A percentile compares a stretch with the other conserved stretches of the same genome.
These are phyloP conservation scores for Condylostylus longicornis DNA, from an alignment of 1,140 invertebrate species.

Conservation along the genomic window DNA sequence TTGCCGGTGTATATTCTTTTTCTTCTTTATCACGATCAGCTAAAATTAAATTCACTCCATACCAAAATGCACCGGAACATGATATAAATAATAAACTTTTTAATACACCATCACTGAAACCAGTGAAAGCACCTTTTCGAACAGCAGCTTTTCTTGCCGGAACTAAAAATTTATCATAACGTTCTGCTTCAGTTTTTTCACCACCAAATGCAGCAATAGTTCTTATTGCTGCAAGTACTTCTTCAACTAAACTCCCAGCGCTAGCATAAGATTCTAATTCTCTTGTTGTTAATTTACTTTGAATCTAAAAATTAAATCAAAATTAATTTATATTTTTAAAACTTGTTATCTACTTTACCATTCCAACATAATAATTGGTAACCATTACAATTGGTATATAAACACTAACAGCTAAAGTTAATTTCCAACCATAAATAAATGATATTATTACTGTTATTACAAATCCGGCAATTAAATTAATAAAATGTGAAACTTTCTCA, in stretches of 20 bases:
- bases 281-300: conserved; percentile 44
- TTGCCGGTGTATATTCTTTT: conserved; percentile 50
- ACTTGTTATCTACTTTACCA: conserved; percentile 45
- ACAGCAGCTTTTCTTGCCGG: conserved; percentile 39
- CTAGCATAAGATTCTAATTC: conserved; percentile 58
- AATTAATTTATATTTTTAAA: conserved; percentile 26
- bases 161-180: conserved; percentile 43
- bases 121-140: conserved; percentile 55
- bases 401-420: conserved; percentile 64
- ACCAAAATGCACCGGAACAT: conserved; percentile 72
- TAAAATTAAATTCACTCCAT: conserved; percentile 57
- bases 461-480: conserved; percentile 52
- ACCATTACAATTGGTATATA: conserved; percentile 65
- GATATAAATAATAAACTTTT: conserved; percentile 70
- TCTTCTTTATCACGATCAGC: conserved; percentile 26
- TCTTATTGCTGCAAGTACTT: conserved; percentile 56
- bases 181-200: conserved; percentile 55
- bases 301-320: conserved; percentile 47
- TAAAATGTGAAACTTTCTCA: conserved; percentile 68
- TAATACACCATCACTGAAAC: conserved; percentile 56
- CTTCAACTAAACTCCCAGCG: conserved; percentile 60
- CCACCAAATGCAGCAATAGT: conserved; percentile 75
- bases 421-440: conserved; percentile 62
- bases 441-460: conserved; percentile 49
- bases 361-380: conserved; percentile 46